These are phyloP conservation scores for Papilio machaon DNA, from an alignment of 1,140 invertebrate genomes.

Conservation along the genomic window DNA sequence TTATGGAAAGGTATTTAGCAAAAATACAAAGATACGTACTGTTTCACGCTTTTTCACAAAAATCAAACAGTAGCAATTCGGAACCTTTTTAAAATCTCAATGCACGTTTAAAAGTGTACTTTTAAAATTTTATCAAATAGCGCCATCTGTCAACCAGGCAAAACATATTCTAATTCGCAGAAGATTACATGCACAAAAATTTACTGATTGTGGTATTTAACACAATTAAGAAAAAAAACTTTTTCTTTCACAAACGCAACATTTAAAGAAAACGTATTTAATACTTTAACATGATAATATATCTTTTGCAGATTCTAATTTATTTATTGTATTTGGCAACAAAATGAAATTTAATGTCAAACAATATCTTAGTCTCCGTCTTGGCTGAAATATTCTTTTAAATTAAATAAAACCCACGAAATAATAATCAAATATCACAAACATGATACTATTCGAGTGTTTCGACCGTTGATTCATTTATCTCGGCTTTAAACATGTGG, in stretches of 20 bases:
- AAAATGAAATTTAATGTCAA: slow-evolving; percentile 43
- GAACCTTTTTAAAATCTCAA: no score
- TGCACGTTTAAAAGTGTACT: no score
- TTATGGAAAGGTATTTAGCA: not conserved
- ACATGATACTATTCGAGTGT: not conserved
- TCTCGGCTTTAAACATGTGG: slow-evolving; percentile 8
- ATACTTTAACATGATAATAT: no score
- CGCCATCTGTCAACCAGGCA: not conserved
- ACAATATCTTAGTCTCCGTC: slow-evolving; percentile 37
- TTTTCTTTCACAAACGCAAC: no score
- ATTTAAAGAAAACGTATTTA: not conserved
- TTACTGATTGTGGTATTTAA: not conserved
- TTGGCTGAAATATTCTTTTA: slow-evolving; percentile 36
- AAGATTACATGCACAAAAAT: not conserved
- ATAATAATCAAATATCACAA: slow-evolving; percentile 3
- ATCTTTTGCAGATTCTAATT: not conserved
- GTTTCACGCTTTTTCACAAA: no score
- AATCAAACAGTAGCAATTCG: no score
- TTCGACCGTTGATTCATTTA: not conserved
- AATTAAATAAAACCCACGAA: slow-evolving; percentile 11
- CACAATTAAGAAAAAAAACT: no score
- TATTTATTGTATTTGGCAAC: slow-evolving; percentile 37
- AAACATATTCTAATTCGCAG: not conserved
- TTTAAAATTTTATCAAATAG: no score
- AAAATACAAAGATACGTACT: not conserved